Percentiles rank a stretch among this genome's conserved stretches.
These are phyloP conservation scores for Drosophila anomalipes DNA, from an alignment of 2,888 invertebrate genomes.

Conservation along the genomic window DNA sequence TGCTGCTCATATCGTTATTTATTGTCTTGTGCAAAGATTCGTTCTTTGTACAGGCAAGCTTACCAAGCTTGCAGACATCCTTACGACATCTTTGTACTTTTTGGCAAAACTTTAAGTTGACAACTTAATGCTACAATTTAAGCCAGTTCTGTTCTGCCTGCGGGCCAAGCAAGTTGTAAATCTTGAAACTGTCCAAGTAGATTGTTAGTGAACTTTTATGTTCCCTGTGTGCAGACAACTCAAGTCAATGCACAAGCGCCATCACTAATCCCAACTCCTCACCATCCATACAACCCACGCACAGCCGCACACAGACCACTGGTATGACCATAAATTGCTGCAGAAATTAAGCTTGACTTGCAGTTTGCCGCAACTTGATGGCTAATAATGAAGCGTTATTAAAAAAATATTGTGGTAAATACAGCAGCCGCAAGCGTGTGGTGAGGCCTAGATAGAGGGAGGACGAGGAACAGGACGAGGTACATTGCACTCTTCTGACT, in stretches of 20 bases:
- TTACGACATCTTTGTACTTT: background rate
- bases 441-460: too few species aligned
- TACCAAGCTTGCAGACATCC: background rate
- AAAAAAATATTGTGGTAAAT: constrained; percentile 48
- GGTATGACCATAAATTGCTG: constrained; percentile 30
- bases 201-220: constrained; percentile 43
- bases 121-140: constrained; percentile 28
- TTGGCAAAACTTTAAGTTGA: constrained; percentile 17
- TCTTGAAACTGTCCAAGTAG: constrained; percentile 39
- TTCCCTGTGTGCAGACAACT: constrained; percentile 4
- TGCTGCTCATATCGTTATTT: background rate
- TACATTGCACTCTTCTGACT: constrained; percentile 5
- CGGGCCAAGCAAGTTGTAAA: constrained; percentile 25
- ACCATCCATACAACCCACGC: background rate
- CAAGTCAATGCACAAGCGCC: constrained; percentile 4
- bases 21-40: background rate
- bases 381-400: constrained; percentile 68
- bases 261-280: background rate
- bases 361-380: constrained; percentile 59
- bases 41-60: background rate
- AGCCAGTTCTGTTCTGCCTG: constrained; percentile 2
- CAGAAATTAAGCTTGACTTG: constrained; percentile 50
- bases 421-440: background rate
- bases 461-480: too few species aligned
- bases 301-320: background rate